These are phyloP conservation scores for Oreochromis tanganicae DNA, from an alignment of 2,113 vertebrate genomes.

Conservation along the genomic window DNA sequence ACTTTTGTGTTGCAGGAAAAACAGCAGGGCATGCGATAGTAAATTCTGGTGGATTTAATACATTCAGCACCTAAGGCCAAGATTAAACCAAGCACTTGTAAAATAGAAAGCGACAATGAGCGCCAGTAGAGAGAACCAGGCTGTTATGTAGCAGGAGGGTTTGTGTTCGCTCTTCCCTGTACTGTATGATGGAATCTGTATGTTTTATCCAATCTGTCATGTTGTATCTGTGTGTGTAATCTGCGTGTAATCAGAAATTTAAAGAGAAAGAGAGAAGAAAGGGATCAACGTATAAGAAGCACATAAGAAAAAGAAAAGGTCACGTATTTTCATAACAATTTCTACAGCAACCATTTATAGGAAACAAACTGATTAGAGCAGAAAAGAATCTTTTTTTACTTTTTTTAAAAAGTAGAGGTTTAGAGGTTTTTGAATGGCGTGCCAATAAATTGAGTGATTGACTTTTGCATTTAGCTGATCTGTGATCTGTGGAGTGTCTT, in stretches of 20 bases:
- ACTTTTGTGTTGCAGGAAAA: conserved; percentile 18
- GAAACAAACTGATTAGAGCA: background rate
- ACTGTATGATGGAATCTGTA: background rate
- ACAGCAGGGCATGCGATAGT: background rate
- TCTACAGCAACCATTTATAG: background rate
- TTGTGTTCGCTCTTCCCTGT: background rate
- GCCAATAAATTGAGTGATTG: background rate
- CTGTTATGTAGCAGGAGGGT: conserved; percentile 4
- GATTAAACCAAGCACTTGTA: conserved; percentile 29
- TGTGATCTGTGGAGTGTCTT: background rate
- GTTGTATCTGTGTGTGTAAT: background rate
- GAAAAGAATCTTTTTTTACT: background rate
- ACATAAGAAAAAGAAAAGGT: background rate
- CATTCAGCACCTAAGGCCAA: conserved; percentile 38
- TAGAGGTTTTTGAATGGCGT: background rate
- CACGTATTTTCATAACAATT: background rate
- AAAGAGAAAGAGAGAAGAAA: background rate
- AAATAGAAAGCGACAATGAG: conserved; percentile 48
- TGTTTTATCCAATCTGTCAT: background rate
- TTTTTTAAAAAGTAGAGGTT: background rate
- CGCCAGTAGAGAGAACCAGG: background rate
- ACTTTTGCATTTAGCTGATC: background rate
- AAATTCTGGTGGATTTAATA: conserved; percentile 37
- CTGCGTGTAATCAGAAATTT: background rate
- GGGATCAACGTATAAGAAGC: background rate